Conservation (phyloP, 1,140 invertebrate species). For the Caenorhabditis elegans region DNA sequence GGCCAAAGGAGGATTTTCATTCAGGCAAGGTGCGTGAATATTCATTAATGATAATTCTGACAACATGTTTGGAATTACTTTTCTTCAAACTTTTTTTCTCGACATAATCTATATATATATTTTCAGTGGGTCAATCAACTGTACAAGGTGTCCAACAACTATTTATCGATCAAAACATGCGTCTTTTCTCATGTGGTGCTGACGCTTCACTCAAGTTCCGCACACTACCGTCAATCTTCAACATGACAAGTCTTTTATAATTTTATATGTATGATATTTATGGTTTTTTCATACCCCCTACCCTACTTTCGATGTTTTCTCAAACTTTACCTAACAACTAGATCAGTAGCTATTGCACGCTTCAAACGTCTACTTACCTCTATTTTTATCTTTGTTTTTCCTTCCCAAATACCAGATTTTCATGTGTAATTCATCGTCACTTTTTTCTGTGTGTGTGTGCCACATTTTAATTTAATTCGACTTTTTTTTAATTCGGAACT, state of each 20-base stretch:
- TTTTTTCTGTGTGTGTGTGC: background rate
- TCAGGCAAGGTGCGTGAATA: constrained; percentile 55
- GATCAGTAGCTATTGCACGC: background rate
- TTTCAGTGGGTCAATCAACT: constrained; percentile 54
- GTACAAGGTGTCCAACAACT: constrained; percentile 85
- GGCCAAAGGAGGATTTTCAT: constrained; percentile 60
- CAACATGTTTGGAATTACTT: too few relatives aligned
- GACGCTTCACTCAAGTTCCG: constrained; percentile 98
- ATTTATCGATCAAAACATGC: constrained; percentile 79
- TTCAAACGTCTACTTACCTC: background rate
- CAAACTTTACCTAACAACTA: background rate
- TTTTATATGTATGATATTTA: too few relatives aligned
- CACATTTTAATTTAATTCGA: too few relatives aligned
- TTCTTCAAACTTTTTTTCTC: too few relatives aligned
- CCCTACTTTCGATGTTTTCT: background rate
- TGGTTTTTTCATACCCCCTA: background rate
- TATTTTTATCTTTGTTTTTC: too few relatives aligned
- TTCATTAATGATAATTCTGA: too few relatives aligned
- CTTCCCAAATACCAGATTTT: background rate
- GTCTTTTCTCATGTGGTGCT: constrained; percentile 94
- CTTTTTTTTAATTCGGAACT: too few relatives aligned
- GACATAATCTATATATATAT: background rate
- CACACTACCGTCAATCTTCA: constrained; percentile 73
- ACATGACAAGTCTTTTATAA: constrained; percentile 28
- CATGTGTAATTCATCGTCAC: background rate